Base-by-base conservation (phyloP, 2,113 vertebrate species). In the Pao palembangensis region DNA sequence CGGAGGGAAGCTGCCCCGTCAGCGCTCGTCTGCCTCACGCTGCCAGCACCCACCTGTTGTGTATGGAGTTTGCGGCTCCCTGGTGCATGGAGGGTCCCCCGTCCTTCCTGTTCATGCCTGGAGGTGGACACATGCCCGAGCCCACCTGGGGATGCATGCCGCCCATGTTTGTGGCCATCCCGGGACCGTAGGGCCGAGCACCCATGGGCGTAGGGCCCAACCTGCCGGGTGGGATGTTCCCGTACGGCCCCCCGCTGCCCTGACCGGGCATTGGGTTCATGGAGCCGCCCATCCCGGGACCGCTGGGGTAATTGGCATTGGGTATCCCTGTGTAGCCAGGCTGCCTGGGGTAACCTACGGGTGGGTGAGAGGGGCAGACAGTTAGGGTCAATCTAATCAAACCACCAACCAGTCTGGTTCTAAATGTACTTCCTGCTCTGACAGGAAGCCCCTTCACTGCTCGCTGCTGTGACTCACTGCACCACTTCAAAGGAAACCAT, bases 81-180 rank as follows among this genome's bases (percentile, higher is more conserved):
- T 96, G 91, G 62, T 88, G 96, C 94, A 98, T 98, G 76, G 93
- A 86, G 0, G 93, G 91, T 15, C 86, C 90, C 0, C 90, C 89
- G 25, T 93, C 91, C 88, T 98, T 98, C 77, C 96, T 92, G 81
- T 96, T 98, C 92, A 98, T 93, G 56, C 90, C 94, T 1, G 96
- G 94, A 85, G 96, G 96, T 31, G 96, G 96, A 64, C 96, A 96
- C 96, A 98, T 98, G 54, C 95, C 95, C 1, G 93, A 92, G 34
- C 83, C 92, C 90, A 98, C 94, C 91, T 97, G 95, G 66, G 87
- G 88, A 17, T 89, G 90, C 93, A 98, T 93, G 80, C 90, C 91
- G 13, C 77, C 93, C 92, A 98, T 94, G 91, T 96, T 96, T 46
- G 95, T 87, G 20, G 86, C 92, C 90, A 98, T 95, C 17, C 78